Percentiles rank a stretch among this genome's conserved stretches.
Conservation (phyloP, 2,888 invertebrate species). For the Tachina lurida region DNA sequence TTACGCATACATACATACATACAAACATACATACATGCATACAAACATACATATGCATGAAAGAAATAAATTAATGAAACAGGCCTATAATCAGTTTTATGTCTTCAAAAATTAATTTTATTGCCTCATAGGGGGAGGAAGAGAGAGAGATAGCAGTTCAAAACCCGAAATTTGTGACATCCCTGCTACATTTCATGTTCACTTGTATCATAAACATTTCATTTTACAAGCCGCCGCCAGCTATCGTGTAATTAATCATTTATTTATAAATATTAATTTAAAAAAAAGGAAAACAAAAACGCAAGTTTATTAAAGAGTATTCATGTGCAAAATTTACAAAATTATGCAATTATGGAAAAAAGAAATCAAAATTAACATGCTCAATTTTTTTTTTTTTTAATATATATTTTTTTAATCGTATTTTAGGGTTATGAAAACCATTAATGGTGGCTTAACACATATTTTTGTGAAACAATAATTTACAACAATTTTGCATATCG, state of each 20-base stretch:
- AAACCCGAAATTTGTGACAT: conserved; percentile 29
- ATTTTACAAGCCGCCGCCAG: neutral
- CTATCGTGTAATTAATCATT: conserved; percentile 55
- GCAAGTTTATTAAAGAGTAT: neutral
- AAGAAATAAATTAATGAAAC: no score
- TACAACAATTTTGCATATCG: conserved; percentile 24
- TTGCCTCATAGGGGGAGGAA: neutral
- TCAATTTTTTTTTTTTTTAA: neutral
- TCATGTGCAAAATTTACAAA: conserved; percentile 43
- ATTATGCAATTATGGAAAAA: conserved; percentile 63
- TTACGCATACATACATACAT: no score
- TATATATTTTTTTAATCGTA: conserved; percentile 38
- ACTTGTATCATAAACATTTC: conserved; percentile 41
- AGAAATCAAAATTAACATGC: conserved; percentile 70
- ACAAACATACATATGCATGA: no score
- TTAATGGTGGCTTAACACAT: conserved; percentile 62
- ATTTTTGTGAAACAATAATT: conserved; percentile 45
- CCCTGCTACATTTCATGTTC: conserved; percentile 21
- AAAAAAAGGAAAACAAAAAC: conserved; percentile 24
- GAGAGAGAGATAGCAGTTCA: neutral
- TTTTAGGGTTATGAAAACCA: conserved; percentile 65
- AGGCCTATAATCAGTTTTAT: no score
- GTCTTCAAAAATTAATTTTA: neutral
- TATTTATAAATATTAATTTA: conserved; percentile 24
- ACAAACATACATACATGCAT: no score